Conservation (phyloP, 2,113 vertebrate species). For the Piaya cayana region DNA sequence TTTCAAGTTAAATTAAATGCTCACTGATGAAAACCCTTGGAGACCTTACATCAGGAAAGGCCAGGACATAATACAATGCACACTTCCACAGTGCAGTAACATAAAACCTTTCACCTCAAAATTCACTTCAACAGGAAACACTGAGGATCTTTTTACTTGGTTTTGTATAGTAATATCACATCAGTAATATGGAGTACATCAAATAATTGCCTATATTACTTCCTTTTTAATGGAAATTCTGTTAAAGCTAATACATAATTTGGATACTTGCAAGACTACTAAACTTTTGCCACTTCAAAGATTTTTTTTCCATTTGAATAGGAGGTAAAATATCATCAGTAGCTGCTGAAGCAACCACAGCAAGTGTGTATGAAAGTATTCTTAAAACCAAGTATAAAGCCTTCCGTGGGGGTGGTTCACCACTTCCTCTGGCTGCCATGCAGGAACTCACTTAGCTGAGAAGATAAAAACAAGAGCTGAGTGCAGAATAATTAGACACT, state of each 20-base stretch:
- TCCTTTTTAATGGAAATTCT: conserved; percentile 17
- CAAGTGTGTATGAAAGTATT: conserved; percentile 35
- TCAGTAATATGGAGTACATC: not conserved
- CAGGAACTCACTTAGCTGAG: conserved; percentile 70
- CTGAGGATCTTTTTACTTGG: not conserved
- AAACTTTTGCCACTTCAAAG: conserved; percentile 12
- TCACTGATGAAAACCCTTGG: not conserved
- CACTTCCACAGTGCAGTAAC: conserved; percentile 10
- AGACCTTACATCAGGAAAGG: conserved; percentile 8
- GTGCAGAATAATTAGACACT: conserved; percentile 21
- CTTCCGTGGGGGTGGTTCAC: conserved; percentile 67
- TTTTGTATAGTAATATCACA: not conserved
- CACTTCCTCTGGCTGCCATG: conserved; percentile 64
- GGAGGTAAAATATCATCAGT: conserved; percentile 45
- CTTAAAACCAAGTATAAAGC: conserved; percentile 68
- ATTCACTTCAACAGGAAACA: conserved; percentile 33
- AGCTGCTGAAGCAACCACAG: conserved; percentile 59
- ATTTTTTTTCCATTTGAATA: conserved; percentile 38
- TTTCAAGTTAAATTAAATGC: not conserved
- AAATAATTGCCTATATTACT: conserved; percentile 21
- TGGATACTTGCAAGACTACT: conserved; percentile 29
- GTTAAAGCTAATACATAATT: not conserved
- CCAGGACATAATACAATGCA: not conserved
- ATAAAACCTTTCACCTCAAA: conserved; percentile 17
- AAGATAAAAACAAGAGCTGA: conserved; percentile 67